phyloP scores from a whole-genome alignment of 2,113 vertebrate species.

The Tachysurus fulvidraco region DNA sequence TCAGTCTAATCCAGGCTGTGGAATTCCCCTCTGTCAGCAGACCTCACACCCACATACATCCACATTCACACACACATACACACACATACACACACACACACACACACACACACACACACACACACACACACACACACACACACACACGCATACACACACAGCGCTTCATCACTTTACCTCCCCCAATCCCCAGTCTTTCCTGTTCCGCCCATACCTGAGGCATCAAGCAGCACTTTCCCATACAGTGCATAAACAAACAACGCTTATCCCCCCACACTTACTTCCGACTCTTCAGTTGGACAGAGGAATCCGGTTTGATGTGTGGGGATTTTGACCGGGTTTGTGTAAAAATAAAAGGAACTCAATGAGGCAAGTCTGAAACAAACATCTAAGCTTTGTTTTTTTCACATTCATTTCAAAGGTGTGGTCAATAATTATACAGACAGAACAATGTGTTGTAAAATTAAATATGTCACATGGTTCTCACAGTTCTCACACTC shows the following conservation, averaged over 20 bases:
- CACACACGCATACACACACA: conserved; percentile 29
- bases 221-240: conserved; percentile 44
- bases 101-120: conserved; percentile 25
- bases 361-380: neutral
- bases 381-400: neutral
- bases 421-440: neutral
- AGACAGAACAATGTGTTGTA: neutral
- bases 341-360: conserved; percentile 7
- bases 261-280: conserved; percentile 28
- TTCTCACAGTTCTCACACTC: neutral
- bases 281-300: conserved; percentile 27
- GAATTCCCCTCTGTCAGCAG: conserved; percentile 55
- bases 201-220: conserved; percentile 39
- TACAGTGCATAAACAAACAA: conserved; percentile 31
- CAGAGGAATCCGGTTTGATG: conserved; percentile 3
- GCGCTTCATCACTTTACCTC: conserved; percentile 1
- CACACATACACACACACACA: conserved; percentile 35
- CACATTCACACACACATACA: conserved; percentile 31
- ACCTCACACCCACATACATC: conserved; percentile 45
- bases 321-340: neutral
- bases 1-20: conserved; percentile 41
- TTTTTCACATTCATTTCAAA: neutral
- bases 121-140: conserved; percentile 33
- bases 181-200: conserved; percentile 28
- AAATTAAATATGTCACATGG: neutral